phyloP scores from a whole-genome alignment of 1,140 invertebrate species.

The Gonioctena quinquepunctata region DNA sequence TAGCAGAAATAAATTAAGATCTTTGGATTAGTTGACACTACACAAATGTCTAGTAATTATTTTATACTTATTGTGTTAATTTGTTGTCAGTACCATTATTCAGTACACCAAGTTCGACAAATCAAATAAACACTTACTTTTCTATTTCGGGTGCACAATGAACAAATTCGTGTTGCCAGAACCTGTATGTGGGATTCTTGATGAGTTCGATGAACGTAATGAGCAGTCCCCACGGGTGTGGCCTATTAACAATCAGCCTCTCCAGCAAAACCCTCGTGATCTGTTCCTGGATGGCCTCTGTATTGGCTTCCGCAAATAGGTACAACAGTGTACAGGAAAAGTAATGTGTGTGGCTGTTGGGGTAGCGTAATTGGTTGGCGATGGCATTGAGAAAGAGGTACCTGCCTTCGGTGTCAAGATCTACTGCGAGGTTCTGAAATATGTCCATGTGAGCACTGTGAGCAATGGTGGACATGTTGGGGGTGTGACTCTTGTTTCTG shows the following conservation, averaged over 20 bases:
- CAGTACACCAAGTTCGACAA: neutral
- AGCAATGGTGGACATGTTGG: conserved; percentile 94
- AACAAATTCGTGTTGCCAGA: conserved; percentile 99
- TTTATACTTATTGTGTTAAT: too few relatives aligned
- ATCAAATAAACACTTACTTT: conserved; percentile 70
- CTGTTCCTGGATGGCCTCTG: conserved; percentile 90
- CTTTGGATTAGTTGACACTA: too few relatives aligned
- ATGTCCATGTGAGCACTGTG: conserved; percentile 99
- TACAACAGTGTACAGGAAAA: conserved; percentile 97
- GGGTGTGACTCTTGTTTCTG: conserved; percentile 82
- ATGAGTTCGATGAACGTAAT: conserved; percentile 99
- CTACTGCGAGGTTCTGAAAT: conserved; percentile 97
- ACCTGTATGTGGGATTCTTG: conserved; percentile 98
- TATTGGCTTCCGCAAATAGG: conserved; percentile 97
- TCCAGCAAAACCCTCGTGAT: conserved; percentile 93
- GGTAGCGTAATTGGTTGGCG: conserved; percentile 97
- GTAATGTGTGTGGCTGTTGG: conserved; percentile 99
- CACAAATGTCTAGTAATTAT: too few relatives aligned
- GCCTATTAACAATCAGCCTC: conserved; percentile 94
- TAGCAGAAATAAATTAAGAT: too few relatives aligned
- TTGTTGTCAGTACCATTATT: too few relatives aligned
- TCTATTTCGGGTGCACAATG: conserved; percentile 98
- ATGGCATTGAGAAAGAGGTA: conserved; percentile 98
- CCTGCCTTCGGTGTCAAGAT: conserved; percentile 94
- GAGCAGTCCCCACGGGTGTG: conserved; percentile 98